phyloP scores from a whole-genome alignment of 2,888 invertebrate species.

The Archips xylosteana region DNA sequence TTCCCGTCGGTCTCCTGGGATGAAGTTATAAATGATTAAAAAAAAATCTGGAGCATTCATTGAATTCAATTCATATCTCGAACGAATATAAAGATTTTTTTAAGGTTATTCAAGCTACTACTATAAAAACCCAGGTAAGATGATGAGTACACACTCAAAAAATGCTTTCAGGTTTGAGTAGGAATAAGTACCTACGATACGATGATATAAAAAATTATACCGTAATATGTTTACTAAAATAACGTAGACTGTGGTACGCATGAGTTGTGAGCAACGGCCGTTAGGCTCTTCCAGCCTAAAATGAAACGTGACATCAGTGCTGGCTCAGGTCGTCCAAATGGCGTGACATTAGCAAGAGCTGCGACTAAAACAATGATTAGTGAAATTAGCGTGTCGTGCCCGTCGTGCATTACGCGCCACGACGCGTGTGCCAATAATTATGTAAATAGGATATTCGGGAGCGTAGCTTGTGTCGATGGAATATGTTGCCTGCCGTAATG shows the following conservation, averaged over 20 bases:
- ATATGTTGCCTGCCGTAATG: slow-evolving; percentile 55
- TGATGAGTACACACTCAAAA: background rate
- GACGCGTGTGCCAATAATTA: slow-evolving; percentile 64
- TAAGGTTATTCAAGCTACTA: background rate
- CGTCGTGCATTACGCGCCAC: slow-evolving; percentile 50
- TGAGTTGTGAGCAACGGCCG: slow-evolving; percentile 16
- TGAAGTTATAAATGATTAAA: slow-evolving; percentile 45
- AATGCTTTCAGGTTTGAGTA: background rate
- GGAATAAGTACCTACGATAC: background rate
- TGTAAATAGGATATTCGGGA: slow-evolving; percentile 66
- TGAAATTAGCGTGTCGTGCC: slow-evolving; percentile 57
- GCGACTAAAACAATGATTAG: slow-evolving; percentile 65
- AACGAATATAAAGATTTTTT: slow-evolving; percentile 23
- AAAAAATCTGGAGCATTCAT: slow-evolving; percentile 42
- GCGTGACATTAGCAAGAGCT: slow-evolving; percentile 44
- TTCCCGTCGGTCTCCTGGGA: slow-evolving; percentile 47
- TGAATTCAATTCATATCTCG: slow-evolving; percentile 32
- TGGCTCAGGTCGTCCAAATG: slow-evolving; percentile 41
- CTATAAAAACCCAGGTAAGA: background rate
- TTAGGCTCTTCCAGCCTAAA: slow-evolving; percentile 24
- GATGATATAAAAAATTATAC: background rate
- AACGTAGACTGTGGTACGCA: background rate
- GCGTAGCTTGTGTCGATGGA: slow-evolving; percentile 57
- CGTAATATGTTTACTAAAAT: background rate
- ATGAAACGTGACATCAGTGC: slow-evolving; percentile 40